Evolutionary conservation across 2,113 vertebrate genomes (phyloP).

Genomic region (Todiramphus saurophagus): DNA sequence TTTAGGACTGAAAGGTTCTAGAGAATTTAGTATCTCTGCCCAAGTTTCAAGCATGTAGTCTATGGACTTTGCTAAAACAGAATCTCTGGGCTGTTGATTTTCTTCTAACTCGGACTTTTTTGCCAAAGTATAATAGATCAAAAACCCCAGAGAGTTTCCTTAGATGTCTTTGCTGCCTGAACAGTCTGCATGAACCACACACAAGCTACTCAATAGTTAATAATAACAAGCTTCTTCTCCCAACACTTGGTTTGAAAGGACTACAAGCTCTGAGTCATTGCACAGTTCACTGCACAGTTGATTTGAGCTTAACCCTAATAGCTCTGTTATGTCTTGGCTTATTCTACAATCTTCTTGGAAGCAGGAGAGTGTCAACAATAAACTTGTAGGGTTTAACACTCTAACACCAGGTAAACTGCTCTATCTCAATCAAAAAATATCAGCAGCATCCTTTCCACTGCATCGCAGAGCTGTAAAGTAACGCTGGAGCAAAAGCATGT

Average conservation of each 20-base stretch:
- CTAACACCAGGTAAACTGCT: conserved; percentile 36
- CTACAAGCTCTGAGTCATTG: conserved; percentile 58
- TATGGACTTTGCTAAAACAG: not conserved
- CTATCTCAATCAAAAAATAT: conserved; percentile 32
- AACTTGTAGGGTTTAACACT: conserved; percentile 10
- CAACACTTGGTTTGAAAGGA: conserved; percentile 47
- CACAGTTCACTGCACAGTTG: conserved; percentile 52
- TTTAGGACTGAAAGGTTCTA: not conserved
- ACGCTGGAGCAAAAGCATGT: conserved; percentile 51
- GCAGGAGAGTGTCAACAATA: conserved; percentile 21
- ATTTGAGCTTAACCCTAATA: conserved; percentile 66
- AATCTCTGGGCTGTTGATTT: not conserved
- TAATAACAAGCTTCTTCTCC: conserved; percentile 14
- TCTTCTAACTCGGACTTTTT: not conserved
- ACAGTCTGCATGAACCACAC: not conserved
- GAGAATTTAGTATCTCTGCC: not conserved
- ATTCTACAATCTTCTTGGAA: conserved; percentile 55
- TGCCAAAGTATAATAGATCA: not conserved
- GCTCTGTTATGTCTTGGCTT: conserved; percentile 29
- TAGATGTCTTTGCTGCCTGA: not conserved
- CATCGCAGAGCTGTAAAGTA: conserved; percentile 58
- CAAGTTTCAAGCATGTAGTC: not conserved
- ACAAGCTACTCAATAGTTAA: conserved; percentile 49
- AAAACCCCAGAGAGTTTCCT: not conserved
- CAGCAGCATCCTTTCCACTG: conserved; percentile 11